phyloP scores from a whole-genome alignment of 2,797 vertebrate genomes.

The Dendrocincla tyrannina region DNA sequence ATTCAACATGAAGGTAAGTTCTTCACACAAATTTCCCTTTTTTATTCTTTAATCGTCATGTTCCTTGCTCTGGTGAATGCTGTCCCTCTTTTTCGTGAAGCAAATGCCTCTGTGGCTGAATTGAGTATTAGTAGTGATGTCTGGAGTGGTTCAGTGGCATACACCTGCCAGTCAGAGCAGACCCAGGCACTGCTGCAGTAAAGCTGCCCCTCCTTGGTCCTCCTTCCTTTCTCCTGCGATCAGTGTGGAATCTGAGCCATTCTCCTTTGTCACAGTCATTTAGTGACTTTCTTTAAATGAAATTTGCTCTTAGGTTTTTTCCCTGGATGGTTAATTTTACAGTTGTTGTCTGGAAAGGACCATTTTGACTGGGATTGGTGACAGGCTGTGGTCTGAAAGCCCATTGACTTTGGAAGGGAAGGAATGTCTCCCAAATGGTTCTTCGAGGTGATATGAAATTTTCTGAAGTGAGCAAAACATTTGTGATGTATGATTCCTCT shows the following conservation, averaged over 20 bases:
- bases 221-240: not conserved
- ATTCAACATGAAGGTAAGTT: constrained; percentile 71
- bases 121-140: not conserved
- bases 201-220: not conserved
- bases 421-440: not conserved
- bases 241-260: not conserved
- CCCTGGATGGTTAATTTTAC: not conserved
- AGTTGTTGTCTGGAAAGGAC: not conserved
- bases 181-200: not conserved
- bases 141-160: not conserved
- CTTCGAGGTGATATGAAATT: not conserved
- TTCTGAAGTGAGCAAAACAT: not conserved
- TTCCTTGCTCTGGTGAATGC: not conserved
- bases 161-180: not conserved
- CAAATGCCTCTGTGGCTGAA: not conserved
- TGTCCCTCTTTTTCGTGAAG: not conserved
- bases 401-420: not conserved
- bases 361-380: not conserved
- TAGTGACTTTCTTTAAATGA: not conserved
- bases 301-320: not conserved
- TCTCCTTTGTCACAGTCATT: not conserved
- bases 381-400: not conserved
- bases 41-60: not conserved
- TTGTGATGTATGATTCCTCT: not conserved
- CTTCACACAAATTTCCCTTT: rapidly evolving